These are phyloP conservation scores for Clavelina lepadiformis DNA, from an alignment of 23 tunicate species.

Conservation along the genomic window DNA sequence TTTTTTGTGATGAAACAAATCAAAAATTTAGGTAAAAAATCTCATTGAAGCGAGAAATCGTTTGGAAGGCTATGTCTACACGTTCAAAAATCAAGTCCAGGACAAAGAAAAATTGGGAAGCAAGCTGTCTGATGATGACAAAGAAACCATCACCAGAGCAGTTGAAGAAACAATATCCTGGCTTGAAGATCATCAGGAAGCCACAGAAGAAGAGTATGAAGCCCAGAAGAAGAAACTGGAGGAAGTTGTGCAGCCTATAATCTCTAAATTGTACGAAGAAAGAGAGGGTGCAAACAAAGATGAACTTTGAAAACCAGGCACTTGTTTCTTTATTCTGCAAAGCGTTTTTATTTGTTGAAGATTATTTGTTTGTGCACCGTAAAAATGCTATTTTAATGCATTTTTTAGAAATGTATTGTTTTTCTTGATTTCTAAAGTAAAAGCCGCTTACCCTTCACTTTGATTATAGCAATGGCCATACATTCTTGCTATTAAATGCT, in stretches of 20 bases:
- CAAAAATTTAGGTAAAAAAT: constrained; percentile 32
- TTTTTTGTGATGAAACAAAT: not conserved
- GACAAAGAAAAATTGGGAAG: constrained; percentile 73
- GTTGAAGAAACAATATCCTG: constrained; percentile 73
- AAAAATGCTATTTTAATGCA: too few species aligned
- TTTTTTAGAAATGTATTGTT: too few species aligned
- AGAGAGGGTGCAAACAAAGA: constrained; percentile 41
- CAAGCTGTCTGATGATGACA: constrained; percentile 59
- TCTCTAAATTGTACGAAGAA: constrained; percentile 47
- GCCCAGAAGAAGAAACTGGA: constrained; percentile 64
- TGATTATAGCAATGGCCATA: too few species aligned
- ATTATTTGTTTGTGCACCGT: too few species aligned
- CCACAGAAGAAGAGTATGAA: constrained; percentile 53
- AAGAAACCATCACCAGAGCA: constrained; percentile 34
- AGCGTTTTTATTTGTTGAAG: too few species aligned
- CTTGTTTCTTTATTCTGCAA: too few species aligned
- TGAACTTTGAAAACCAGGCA: too few species aligned
- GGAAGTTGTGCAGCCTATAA: constrained; percentile 50
- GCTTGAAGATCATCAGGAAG: constrained; percentile 65
- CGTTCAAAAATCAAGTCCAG: constrained; percentile 60
- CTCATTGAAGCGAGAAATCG: constrained; percentile 61
- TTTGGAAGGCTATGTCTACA: constrained; percentile 68
- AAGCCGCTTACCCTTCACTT: too few species aligned
- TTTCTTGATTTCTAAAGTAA: too few species aligned
- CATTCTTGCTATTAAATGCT: too few species aligned